Evolutionary conservation across 2,113 vertebrate genomes (phyloP), one percentile per base, ranked within the genome.

Genomic region (Seriola rivoliana): DNA sequence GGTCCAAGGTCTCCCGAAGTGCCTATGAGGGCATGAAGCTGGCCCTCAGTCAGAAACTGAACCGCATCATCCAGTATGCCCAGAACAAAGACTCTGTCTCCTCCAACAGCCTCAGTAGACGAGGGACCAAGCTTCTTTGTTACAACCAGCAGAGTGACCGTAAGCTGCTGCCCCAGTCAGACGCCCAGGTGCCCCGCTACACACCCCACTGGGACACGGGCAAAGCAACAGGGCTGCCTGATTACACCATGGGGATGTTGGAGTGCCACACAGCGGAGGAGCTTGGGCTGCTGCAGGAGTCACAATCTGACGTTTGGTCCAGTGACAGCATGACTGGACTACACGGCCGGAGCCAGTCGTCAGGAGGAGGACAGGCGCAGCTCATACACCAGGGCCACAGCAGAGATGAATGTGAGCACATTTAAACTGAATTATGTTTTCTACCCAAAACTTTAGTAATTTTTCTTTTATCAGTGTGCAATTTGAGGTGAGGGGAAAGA

Each of bases 11-110:
- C 29, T 96, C 97, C 66, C 96, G 95, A 93, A 98, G 96, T 92
- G 89, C 97, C 57, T 99, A 99, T 19, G 96, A 97, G 94, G 98
- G 97, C 90, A 95, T 99, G 91, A 99, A 99, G 95, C 97, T 96
- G 48, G 95, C 97, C 44, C 90, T 99, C 77, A 97, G 97, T 94
- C 97, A 97, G 94, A 98, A 97, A 85, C 96, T 99, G 89, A 97
- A 95, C 94, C 95, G 97, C 92, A 97, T 99, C 84, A 95, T 99
- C 89, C 98, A 98, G 42, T 98, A 98, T 0, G 97, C 98, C 85
- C 98, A 99, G 92, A 99, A 98, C 94, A 97, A 97, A 90, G 97
- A 97, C 91, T 84, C 95, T 2, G 97, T 97, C 89, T 88, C 96
- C 40, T 59, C 90, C 17, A 85, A 68, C 1, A 94, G 96, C 55